Base-by-base conservation (phyloP, 2,113 vertebrate species). In the Cyanistes caeruleus region DNA sequence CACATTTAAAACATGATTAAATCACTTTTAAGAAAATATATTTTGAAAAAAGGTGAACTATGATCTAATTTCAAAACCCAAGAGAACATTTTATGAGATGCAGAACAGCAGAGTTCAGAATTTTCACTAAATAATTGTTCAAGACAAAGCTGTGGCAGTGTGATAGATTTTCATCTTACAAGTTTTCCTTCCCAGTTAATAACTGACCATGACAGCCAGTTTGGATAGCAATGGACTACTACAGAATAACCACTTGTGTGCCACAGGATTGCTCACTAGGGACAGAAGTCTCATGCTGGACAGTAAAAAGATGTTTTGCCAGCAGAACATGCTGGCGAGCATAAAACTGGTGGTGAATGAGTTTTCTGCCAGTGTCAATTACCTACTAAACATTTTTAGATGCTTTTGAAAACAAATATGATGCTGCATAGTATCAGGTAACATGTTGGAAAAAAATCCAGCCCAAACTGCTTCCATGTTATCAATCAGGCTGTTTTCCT, bases 321-420 rank as follows among this genome's bases (percentile, higher is more conserved):
- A 94, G 70, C 39, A 83, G 63, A 94, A 78, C 72, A 70, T 51
- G 65, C 60, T 96, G 90, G 82, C 96, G 93, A 77, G 28, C 43
- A 43, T 76, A 21, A 80, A 94, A 94, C 72, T 87, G 80, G 28
- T 37, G 78, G 39, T 53, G 89, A 93, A 84, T 46, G 60, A 91
- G 74, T 92, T 91, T 63, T 83, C 82, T 89, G 67, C 75, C 87
- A 82, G 11, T 68, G 92, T 84, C 41, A 93, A 93, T 43, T 39
- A 44, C 55, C 37, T 78, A 49, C 67, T 52, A 80, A 97, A 53
- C 75, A 75, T 68, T 96, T 97, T 87, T 75, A 52, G 78, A 73
- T 53, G 37, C 12, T 74, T 85, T 65, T 64, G 41, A 56, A 85
- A 78, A 63, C 13, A 75, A 48, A 19, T 59, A 51, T 10, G 64